Evolutionary conservation across 2,888 invertebrate genomes (phyloP).

Genomic region (Trileptium ribeirensis): DNA sequence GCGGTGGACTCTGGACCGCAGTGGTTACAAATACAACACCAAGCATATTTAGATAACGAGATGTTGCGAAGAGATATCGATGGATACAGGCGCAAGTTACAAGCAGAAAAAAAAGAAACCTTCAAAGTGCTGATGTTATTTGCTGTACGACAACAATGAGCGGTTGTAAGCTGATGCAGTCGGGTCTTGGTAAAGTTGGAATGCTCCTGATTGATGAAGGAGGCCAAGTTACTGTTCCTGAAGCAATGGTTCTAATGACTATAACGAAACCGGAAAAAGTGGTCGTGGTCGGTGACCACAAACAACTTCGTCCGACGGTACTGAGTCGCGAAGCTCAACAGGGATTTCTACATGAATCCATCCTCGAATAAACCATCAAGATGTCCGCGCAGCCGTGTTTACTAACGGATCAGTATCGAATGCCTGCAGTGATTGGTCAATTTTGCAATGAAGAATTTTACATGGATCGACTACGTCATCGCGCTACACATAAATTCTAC

Average conservation of each 20-base stretch:
- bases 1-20: background rate
- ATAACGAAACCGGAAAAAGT: background rate
- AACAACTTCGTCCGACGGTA: background rate
- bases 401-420: background rate
- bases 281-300: background rate
- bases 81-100: background rate
- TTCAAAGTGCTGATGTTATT: background rate
- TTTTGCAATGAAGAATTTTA: background rate
- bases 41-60: background rate
- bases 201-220: background rate
- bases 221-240: background rate
- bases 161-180: background rate
- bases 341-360: background rate
- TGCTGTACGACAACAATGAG: background rate
- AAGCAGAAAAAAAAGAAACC: background rate
- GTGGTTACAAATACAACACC: background rate
- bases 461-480: background rate
- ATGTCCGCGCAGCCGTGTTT: background rate
- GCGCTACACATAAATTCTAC: background rate
- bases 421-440: background rate
- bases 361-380: background rate
- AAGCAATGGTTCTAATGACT: background rate
- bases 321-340: background rate
- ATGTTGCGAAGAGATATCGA: background rate
- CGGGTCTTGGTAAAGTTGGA: background rate